Conservation (phyloP, 2,797 vertebrate species). For the Xenopus petersii region DNA sequence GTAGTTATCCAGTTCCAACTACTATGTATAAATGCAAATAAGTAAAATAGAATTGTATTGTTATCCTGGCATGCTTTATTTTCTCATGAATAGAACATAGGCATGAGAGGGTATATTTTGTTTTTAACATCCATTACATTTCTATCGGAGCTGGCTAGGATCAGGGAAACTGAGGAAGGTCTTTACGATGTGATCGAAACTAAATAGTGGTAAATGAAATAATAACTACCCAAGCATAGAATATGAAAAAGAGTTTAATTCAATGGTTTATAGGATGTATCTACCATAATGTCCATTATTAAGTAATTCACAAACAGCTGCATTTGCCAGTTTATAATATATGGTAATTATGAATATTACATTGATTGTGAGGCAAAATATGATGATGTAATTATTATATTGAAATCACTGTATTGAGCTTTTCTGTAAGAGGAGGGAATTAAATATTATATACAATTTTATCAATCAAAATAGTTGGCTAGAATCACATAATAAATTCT, state of each 20-base stretch:
- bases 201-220: background rate
- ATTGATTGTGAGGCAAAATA: constrained; percentile 6
- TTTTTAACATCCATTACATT: background rate
- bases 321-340: constrained; percentile 14
- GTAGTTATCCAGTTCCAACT: no score
- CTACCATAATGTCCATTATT: background rate
- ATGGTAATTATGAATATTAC: constrained; percentile 19
- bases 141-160: background rate
- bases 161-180: no score
- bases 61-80: no score
- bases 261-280: background rate
- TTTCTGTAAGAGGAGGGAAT: constrained; percentile 3
- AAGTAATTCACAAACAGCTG: background rate
- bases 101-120: no score
- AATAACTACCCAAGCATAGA: background rate
- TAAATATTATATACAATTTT: constrained; percentile 6
- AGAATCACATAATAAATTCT: constrained; percentile 30
- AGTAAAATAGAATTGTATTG: no score
- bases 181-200: no score
- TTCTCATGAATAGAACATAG: no score
- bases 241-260: background rate
- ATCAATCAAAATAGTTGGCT: constrained; percentile 31
- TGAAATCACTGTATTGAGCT: constrained; percentile 18
- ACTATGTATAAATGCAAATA: no score
- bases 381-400: constrained; percentile 14